Base-by-base conservation (phyloP, 2,797 vertebrate genomes). In the Pteronotus mesoamericanus region DNA sequence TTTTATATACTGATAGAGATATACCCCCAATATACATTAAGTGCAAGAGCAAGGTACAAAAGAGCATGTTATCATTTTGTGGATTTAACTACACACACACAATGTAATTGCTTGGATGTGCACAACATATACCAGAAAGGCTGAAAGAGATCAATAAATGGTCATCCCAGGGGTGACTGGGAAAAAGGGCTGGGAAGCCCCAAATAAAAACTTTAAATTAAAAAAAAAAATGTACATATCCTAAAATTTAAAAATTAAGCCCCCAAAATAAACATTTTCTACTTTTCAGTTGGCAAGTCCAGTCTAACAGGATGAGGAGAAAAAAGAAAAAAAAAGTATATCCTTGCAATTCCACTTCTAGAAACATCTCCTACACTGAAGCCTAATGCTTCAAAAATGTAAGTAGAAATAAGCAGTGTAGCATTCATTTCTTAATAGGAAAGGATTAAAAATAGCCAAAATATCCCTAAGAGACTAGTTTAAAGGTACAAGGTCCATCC, bases 381-480 rank as follows among this genome's bases (percentile, higher is more conserved):
- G 91, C 19, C 79, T 32, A 26, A 69, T 55, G 12, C 32, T 92
- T 92, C 37, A 88, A 95, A 53, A n/a, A 77, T 46, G 2, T 42
- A 84, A 51, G 32, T 12, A 77, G 26, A 66, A 78, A 90, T 42
- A 34, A 64, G 83, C 59, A 48, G 78, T 2, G 9, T 4, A 88
- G 42, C 71, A 91, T 72, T 92, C 90, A 77, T 59, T 51, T 82
- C 16, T 90, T 90, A 93, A 74, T 16, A 91, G 8, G 34, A 89
- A 89, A 80, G 51, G 22, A 87, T 32, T 26, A 82, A 24, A 95
- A 94, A 74, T 26, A 92, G 51, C 46, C 75, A 89, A 82, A 84
- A 59, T 61, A 69, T 19, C 16, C 42, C 5, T 39, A 66, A 32
- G 15, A 84, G 29, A 74, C 72, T 72, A 53, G 9, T 61, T 66